Evolutionary conservation across 2,113 vertebrate species (phyloP).

Genomic region (Monarcha castaneiventris): DNA sequence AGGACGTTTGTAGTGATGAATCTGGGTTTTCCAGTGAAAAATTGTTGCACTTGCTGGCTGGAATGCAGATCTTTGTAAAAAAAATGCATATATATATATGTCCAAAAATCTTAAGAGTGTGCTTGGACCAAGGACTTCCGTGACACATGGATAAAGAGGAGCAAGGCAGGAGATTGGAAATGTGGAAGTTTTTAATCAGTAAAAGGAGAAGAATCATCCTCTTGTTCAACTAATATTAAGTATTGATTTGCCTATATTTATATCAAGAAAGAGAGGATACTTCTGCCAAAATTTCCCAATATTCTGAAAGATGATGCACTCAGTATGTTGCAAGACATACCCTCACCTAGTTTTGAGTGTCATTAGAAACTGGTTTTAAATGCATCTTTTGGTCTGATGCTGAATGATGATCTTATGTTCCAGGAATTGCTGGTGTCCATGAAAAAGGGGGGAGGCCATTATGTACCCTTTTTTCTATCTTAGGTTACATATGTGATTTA

Average conservation of each 20-base stretch:
- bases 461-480: not conserved
- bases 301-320: not conserved
- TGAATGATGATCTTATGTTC: accelerated
- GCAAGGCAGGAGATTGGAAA: not conserved
- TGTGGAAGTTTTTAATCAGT: not conserved
- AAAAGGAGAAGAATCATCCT: not conserved
- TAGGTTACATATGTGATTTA: not conserved
- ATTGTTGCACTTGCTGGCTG: not conserved
- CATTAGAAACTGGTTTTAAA: not conserved
- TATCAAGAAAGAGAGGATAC: not conserved
- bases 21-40: not conserved
- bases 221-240: not conserved
- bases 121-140: not conserved
- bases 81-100: not conserved
- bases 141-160: not conserved
- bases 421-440: not conserved
- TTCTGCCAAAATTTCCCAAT: not conserved
- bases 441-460: not conserved
- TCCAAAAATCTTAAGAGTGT: not conserved
- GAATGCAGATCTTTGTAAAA: not conserved
- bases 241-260: not conserved
- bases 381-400: not conserved
- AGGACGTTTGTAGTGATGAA: not conserved
- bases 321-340: not conserved
- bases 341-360: not conserved